Evolutionary conservation across 2,888 invertebrate species (phyloP).

Genomic region (Dysmachus trigonus): DNA sequence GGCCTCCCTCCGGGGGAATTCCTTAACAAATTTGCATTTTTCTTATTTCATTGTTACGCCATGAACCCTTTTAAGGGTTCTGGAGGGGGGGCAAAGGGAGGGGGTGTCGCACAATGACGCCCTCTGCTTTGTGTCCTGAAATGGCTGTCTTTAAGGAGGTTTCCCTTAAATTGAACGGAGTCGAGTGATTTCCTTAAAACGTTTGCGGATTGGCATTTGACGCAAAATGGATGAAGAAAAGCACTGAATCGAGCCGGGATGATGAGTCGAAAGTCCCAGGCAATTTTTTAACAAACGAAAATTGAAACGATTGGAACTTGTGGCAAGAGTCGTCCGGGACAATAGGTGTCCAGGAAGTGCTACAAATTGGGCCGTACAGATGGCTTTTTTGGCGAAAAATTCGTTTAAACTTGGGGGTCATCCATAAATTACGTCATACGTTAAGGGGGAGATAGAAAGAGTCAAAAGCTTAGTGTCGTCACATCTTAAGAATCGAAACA

Average conservation of each 20-base stretch:
- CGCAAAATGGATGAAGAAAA: slow-evolving; percentile 8
- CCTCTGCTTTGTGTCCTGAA: background rate
- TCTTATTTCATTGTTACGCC: slow-evolving; percentile 28
- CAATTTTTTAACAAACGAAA: background rate
- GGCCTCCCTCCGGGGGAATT: slow-evolving; percentile 24
- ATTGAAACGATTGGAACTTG: background rate
- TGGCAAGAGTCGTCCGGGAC: background rate
- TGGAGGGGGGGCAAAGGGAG: background rate
- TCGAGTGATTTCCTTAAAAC: slow-evolving; percentile 27
- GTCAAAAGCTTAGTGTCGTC: too few species aligned
- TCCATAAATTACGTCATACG: too few species aligned
- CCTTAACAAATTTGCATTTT: slow-evolving; percentile 33
- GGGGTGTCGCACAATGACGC: background rate
- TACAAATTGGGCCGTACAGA: background rate
- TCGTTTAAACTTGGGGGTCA: too few species aligned
- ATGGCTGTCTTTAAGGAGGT: slow-evolving; percentile 2
- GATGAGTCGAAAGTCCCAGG: background rate
- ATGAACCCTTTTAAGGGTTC: slow-evolving; percentile 9
- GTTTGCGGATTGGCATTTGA: slow-evolving; percentile 21
- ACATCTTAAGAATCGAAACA: too few species aligned
- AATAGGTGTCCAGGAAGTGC: background rate
- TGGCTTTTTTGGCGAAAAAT: background rate
- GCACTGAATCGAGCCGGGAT: background rate
- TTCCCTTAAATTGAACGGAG: slow-evolving; percentile 8
- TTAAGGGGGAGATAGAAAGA: too few species aligned